A percentile compares a stretch with the other conserved stretches of the same genome.
Conservation (phyloP, 2,797 vertebrate species). For the Apodemus agrarius region DNA sequence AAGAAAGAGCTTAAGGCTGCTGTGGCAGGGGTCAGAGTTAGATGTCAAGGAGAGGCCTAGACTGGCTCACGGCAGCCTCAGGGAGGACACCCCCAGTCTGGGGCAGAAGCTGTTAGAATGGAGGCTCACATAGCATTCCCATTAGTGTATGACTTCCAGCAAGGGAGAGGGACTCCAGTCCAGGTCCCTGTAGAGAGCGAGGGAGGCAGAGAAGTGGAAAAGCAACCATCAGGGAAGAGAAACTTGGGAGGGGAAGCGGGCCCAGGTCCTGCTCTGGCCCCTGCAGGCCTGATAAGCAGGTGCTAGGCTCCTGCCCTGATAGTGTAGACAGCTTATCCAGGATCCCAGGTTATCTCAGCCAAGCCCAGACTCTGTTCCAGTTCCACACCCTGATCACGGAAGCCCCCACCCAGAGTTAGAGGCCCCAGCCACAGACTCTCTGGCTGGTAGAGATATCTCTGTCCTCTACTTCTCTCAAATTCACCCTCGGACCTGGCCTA, state of each 20-base stretch:
- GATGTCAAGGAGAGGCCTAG: neutral
- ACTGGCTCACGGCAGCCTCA: neutral
- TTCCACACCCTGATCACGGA: conserved; percentile 62
- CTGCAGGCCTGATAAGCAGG: conserved; percentile 64
- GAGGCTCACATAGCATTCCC: neutral
- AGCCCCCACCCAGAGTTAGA: neutral
- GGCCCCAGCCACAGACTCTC: neutral
- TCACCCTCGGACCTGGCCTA: neutral
- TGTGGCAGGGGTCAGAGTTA: neutral
- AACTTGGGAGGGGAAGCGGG: conserved; percentile 13
- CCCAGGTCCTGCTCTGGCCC: neutral
- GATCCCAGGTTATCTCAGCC: conserved; percentile 12
- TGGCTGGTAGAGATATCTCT: conserved; percentile 36
- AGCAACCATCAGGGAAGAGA: conserved; percentile 4
- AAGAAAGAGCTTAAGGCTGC: neutral
- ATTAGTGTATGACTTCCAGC: neutral
- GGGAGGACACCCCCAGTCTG: neutral
- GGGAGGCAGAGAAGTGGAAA: conserved; percentile 22
- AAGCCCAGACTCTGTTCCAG: neutral
- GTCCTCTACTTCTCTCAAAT: neutral
- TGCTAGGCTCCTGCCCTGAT: conserved; percentile 58
- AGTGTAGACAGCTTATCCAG: conserved; percentile 63
- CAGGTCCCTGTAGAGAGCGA: neutral
- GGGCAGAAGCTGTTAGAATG: conserved; percentile 8
- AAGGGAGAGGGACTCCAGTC: neutral